Evolutionary conservation across 2,797 vertebrate genomes (phyloP), one percentile per base, ranked within the genome.

Genomic region (Tympanoctomys barrerae): DNA sequence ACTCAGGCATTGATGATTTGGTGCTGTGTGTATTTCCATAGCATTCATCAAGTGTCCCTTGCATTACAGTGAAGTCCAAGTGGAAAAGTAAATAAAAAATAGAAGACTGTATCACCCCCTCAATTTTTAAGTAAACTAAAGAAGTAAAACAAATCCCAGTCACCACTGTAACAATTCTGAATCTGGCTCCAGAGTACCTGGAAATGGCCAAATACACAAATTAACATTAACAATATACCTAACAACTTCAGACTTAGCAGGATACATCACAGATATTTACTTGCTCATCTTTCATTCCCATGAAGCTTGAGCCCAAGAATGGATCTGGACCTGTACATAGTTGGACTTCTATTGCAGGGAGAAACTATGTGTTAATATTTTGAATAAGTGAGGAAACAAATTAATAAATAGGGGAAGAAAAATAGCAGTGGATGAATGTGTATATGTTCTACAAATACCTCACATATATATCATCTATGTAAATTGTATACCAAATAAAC

Each of bases 121-220:
- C 33, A 87, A 86, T 71, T 62, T 92, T 94, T 77, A 96, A 91
- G 77, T 85, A 73, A 92, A 77, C 31, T 61, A 49, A 89, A 73
- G 13, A 93, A 10, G 12, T 33, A 18, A 71, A 49, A 84, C 11
- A 87, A 78, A 96, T 71, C 9, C 36, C 3, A 36, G 19, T 31
- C 84, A 28, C 11, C 26, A 33, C 57, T 39, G 42, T 86, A 75
- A 39, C 7, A 57, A 5, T 33, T 88, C 66, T 92, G n/a, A 75
- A 57, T 85, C 71, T 89, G 33, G 26, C 8, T 26, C 68, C 22
- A n/a, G 33, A 33, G 5, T 33, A 79, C 18, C 77, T 83, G 24
- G n/a, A 96, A 96, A 89, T 52, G 14, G 13, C 6, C 39, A 84
- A 82, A 86, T 66, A 71, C 22, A 79, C 52, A 46, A 33, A 85